A percentile compares a stretch with the other conserved stretches of the same genome.
Conservation (phyloP, 2,888 invertebrate species). For the Cordilura impudica region DNA sequence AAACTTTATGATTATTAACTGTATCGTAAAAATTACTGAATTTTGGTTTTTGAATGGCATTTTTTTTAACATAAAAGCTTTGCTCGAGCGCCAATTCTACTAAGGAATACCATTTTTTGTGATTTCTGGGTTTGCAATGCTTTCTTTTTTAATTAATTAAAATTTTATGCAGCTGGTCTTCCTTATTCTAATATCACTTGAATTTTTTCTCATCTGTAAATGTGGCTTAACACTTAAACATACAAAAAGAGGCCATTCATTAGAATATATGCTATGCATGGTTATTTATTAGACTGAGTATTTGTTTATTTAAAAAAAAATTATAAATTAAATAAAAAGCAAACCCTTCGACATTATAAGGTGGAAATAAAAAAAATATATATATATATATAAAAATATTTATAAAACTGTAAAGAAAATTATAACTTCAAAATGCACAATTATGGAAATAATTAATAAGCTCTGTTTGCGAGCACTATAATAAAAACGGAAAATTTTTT, state of each 20-base stretch:
- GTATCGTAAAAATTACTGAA: too few species aligned
- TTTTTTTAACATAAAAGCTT: too few species aligned
- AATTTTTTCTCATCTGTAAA: constrained; percentile 40
- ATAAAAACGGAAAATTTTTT: neutral
- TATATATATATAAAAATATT: constrained; percentile 36
- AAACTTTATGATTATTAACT: too few species aligned
- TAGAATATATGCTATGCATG: constrained; percentile 12
- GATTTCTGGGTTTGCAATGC: too few species aligned
- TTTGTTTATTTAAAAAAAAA: constrained; percentile 1
- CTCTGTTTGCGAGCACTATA: constrained; percentile 25
- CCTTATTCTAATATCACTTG: constrained; percentile 16
- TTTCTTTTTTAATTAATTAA: too few species aligned
- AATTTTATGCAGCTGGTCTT: too few species aligned
- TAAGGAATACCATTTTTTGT: too few species aligned
- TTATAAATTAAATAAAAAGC: constrained; percentile 22
- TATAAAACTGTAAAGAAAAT: constrained; percentile 3
- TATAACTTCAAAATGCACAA: constrained; percentile 54
- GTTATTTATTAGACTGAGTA: constrained; percentile 21
- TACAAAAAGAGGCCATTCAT: constrained; percentile 29
- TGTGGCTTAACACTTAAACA: constrained; percentile 41
- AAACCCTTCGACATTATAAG: constrained; percentile 27
- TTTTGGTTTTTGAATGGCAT: too few species aligned
- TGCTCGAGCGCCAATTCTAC: too few species aligned
- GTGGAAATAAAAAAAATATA: constrained; percentile 38
- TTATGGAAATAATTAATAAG: constrained; percentile 62